A percentile compares a stretch with the other conserved stretches of the same genome.
phyloP scores from a whole-genome alignment of 2,888 invertebrate species.

The Xestobium rufovillosum region DNA sequence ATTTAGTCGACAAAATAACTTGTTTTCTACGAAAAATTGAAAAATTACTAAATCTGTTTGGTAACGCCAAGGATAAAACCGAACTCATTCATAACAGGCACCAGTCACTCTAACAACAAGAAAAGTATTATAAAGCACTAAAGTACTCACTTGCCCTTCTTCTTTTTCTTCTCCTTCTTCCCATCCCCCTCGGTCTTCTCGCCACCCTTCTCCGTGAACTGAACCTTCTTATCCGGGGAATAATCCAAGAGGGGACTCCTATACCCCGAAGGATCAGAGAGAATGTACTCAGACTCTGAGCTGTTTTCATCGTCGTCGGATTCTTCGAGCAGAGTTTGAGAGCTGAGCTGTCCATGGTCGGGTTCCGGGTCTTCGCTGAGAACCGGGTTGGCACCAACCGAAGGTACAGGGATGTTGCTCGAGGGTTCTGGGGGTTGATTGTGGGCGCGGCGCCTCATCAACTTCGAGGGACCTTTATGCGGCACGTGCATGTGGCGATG shows the following conservation, averaged over 20 bases:
- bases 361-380: slow-evolving; percentile 1
- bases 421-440: slow-evolving; percentile 19
- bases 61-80: too few relatives aligned
- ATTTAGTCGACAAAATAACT: too few relatives aligned
- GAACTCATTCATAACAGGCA: too few relatives aligned
- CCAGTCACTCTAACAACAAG: slow-evolving; percentile 6
- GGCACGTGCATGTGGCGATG: slow-evolving; percentile 58
- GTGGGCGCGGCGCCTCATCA: slow-evolving; percentile 45
- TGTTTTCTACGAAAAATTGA: too few relatives aligned
- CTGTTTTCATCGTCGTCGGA: slow-evolving; percentile 33
- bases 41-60: too few relatives aligned
- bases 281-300: slow-evolving; percentile 40
- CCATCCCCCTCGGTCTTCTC: slow-evolving; percentile 34
- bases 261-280: slow-evolving; percentile 40
- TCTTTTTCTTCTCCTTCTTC: slow-evolving; percentile 35
- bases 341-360: slow-evolving; percentile 22
- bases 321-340: slow-evolving; percentile 29
- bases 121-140: slow-evolving; percentile 7
- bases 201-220: slow-evolving; percentile 43
- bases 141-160: slow-evolving; percentile 40
- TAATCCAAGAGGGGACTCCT: slow-evolving; percentile 27
- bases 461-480: slow-evolving; percentile 51
- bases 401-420: slow-evolving; percentile 15
- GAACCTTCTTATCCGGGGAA: slow-evolving; percentile 44
- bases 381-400: background rate